Evolutionary conservation across 2,797 vertebrate species (phyloP).

Genomic region (Hippocampus kuda): DNA sequence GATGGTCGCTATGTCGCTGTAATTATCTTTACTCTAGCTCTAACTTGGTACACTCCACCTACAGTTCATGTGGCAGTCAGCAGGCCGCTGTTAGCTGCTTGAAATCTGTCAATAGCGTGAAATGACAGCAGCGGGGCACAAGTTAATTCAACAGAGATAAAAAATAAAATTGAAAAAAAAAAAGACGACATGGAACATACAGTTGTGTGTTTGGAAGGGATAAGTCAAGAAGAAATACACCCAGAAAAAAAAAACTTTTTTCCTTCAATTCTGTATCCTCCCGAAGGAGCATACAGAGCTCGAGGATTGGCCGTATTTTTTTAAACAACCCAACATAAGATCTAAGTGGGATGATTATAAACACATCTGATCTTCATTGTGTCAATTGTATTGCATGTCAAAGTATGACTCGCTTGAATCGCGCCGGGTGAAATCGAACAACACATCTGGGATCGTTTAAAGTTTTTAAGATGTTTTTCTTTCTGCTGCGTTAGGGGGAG

Average conservation of each 20-base stretch:
- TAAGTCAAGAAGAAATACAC: no score
- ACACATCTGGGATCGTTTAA: not conserved
- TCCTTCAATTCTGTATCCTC: not conserved
- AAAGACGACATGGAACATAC: not conserved
- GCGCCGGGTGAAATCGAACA: not conserved
- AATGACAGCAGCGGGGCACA: not conserved
- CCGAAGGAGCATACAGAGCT: not conserved
- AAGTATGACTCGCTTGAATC: not conserved
- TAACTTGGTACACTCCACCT: not conserved
- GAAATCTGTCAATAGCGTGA: not conserved
- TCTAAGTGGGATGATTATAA: slow-evolving; percentile 9
- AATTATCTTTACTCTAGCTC: not conserved
- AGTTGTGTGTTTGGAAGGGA: not conserved
- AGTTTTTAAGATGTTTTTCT: not conserved
- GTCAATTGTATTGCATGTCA: not conserved
- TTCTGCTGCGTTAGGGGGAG: slow-evolving; percentile 67
- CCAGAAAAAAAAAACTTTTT: not conserved
- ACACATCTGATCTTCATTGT: slow-evolving; percentile 3
- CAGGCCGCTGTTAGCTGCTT: not conserved
- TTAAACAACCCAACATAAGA: slow-evolving; percentile 1
- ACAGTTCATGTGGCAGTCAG: not conserved
- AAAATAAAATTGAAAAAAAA: not conserved
- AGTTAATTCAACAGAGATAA: not conserved
- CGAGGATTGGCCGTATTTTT: not conserved
- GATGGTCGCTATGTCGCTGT: not conserved